Conservation (phyloP, 2,113 vertebrate species). For the Burhinus oedicnemus region DNA sequence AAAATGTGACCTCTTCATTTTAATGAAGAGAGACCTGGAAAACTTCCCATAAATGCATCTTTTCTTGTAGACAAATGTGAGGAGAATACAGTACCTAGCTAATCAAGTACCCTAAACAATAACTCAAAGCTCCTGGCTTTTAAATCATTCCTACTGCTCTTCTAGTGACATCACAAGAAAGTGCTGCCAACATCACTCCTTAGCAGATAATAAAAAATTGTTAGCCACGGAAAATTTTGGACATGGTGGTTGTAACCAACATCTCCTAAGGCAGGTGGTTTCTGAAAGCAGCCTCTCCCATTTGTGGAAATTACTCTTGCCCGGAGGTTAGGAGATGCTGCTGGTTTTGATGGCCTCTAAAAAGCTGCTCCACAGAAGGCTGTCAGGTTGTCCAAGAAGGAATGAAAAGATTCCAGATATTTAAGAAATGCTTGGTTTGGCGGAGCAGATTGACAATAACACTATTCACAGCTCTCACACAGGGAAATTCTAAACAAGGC, state of each 20-base stretch:
- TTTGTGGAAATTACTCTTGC: neutral
- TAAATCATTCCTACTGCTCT: conserved; percentile 64
- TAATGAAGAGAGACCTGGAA: conserved; percentile 67
- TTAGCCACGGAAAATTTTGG: conserved; percentile 45
- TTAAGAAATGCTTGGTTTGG: conserved; percentile 37
- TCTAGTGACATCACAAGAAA: conserved; percentile 17
- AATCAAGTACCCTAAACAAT: conserved; percentile 61
- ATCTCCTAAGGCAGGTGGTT: neutral
- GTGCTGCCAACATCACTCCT: conserved; percentile 29
- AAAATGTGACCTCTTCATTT: conserved; percentile 56
- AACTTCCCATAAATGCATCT: conserved; percentile 41
- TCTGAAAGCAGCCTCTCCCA: neutral
- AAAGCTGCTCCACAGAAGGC: neutral
- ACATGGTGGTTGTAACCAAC: neutral
- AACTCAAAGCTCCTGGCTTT: conserved; percentile 47
- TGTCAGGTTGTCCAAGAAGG: neutral
- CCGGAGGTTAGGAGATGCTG: neutral
- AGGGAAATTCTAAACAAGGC: neutral
- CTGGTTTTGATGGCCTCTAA: neutral
- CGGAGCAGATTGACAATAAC: neutral
- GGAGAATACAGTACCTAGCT: conserved; percentile 36
- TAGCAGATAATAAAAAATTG: conserved; percentile 30
- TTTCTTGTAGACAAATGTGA: conserved; percentile 32
- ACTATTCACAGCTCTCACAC: neutral
- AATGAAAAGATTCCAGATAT: conserved; percentile 6